Evolutionary conservation across 2,113 vertebrate species (phyloP), one percentile per base, ranked within the genome.

Genomic region (Protobothrops mucrosquamatus): DNA sequence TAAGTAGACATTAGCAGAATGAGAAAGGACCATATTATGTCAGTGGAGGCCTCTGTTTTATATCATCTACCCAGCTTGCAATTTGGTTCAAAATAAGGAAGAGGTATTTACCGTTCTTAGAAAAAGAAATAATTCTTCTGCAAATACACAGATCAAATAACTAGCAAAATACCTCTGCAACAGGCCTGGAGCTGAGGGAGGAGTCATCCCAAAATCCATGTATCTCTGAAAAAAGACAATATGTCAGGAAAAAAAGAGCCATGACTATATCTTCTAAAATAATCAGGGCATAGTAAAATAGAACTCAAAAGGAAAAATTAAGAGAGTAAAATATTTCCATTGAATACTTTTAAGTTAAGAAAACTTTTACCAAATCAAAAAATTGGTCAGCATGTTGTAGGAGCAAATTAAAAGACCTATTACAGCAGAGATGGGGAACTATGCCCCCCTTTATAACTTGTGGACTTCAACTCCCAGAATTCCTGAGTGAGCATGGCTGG

Each of bases 161-260:
- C 22, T 51, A 74, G 10, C 89, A 92, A 96, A 94, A 96, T 97
- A 99, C 99, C 99, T 98, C 61, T 98, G 97, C 88, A 98, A 94
- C 51, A 98, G 97, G 92, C 98, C 98, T 61, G 98, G 98, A 81
- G 97, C 97, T 92, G 98, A 91, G 39, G 98, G 96, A 1, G 98
- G 98, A 88, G 98, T 98, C 97, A 98, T 95, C 91, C 98, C 98
- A 93, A 98, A 97, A 91, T 99, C 99, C 92, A 98, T 96, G 10
- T 98, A 99, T 93, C 99, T 98, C 99, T 99, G 97, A 90, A 88
- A 94, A 92, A 95, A 94, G 43, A 97, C 93, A 95, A 93, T 95
- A 93, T 92, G 90, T 0, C 55, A 93, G 43, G 92, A 5, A 10
- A 51, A 61, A 46, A 92, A n/a, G 7, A 43, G 1, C 46, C 51